Percentiles rank a stretch among this genome's conserved stretches.
Conservation (phyloP, 2,797 vertebrate genomes). For the Trachurus trachurus region DNA sequence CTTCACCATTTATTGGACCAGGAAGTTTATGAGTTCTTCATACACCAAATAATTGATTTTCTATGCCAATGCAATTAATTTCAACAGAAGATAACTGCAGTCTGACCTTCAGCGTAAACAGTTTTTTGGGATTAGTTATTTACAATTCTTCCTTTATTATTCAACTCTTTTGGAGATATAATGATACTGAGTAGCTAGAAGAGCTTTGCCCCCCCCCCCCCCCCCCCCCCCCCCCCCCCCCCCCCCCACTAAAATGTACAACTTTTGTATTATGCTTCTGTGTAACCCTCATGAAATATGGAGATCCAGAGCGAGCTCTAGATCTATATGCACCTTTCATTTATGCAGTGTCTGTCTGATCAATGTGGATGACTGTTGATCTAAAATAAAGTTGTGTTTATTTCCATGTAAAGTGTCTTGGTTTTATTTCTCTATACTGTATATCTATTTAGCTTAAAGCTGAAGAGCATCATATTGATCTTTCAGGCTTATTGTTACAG, state of each 20-base stretch:
- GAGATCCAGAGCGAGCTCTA: not conserved
- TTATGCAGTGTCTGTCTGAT: too few relatives aligned
- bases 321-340: not conserved
- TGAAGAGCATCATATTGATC: not conserved
- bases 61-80: not conserved
- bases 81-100: too few relatives aligned
- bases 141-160: not conserved
- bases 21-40: not conserved
- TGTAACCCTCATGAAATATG: not conserved
- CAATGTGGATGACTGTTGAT: not conserved
- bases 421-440: too few relatives aligned
- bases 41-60: not conserved
- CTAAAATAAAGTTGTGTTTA: slow-evolving; percentile 17
- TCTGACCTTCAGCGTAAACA: too few relatives aligned
- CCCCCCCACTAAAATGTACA: too few relatives aligned
- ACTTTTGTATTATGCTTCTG: not conserved
- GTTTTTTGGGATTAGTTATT: too few relatives aligned
- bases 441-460: too few relatives aligned
- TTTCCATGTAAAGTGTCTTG: not conserved
- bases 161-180: not conserved
- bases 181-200: not conserved
- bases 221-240: too few relatives aligned
- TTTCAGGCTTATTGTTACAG: not conserved
- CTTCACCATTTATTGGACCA: not conserved
- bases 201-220: too few relatives aligned